These are phyloP conservation scores for Sparus aurata DNA, from an alignment of 2,797 vertebrate genomes.

Conservation along the genomic window DNA sequence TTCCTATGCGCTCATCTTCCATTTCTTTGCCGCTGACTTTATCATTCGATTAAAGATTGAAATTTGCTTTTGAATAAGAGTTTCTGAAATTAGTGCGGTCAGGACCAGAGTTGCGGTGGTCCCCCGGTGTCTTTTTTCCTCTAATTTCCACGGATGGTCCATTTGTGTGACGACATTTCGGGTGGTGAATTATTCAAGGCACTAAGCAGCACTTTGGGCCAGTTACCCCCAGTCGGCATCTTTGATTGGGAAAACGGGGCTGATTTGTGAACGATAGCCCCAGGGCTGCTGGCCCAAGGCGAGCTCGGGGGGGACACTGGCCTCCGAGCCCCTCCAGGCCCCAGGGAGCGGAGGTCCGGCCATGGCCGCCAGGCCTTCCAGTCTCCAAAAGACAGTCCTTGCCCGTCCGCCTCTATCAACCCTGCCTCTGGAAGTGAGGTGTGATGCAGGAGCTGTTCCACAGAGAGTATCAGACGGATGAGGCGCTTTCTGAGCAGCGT, in stretches of 20 bases:
- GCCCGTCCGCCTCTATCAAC: conserved; percentile 56
- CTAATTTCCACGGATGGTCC: conserved; percentile 64
- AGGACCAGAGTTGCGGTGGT: conserved; percentile 44
- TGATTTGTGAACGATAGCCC: conserved; percentile 87
- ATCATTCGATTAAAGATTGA: conserved; percentile 82
- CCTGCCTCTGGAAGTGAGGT: conserved; percentile 59
- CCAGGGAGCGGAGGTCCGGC: conserved; percentile 70
- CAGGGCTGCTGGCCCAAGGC: conserved; percentile 83
- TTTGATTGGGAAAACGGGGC: conserved; percentile 87
- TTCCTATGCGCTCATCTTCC: conserved; percentile 66
- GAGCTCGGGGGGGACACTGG: conserved; percentile 76
- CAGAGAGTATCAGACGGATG: conserved; percentile 73
- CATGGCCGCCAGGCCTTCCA: conserved; percentile 72
- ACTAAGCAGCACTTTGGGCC: conserved; percentile 83
- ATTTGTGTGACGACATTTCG: conserved; percentile 75
- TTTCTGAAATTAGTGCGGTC: conserved; percentile 67
- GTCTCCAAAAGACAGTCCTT: conserved; percentile 68
- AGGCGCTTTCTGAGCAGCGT: conserved; percentile 63
- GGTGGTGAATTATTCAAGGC: conserved; percentile 87
- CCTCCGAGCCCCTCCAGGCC: conserved; percentile 73
- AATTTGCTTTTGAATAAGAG: conserved; percentile 71
- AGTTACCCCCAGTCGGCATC: conserved; percentile 77
- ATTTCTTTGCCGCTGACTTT: conserved; percentile 59
- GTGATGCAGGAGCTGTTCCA: conserved; percentile 67
- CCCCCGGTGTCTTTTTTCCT: conserved; percentile 36